These are phyloP conservation scores for Lasioglossum baleicum DNA, from an alignment of 1,140 invertebrate genomes.

Conservation along the genomic window DNA sequence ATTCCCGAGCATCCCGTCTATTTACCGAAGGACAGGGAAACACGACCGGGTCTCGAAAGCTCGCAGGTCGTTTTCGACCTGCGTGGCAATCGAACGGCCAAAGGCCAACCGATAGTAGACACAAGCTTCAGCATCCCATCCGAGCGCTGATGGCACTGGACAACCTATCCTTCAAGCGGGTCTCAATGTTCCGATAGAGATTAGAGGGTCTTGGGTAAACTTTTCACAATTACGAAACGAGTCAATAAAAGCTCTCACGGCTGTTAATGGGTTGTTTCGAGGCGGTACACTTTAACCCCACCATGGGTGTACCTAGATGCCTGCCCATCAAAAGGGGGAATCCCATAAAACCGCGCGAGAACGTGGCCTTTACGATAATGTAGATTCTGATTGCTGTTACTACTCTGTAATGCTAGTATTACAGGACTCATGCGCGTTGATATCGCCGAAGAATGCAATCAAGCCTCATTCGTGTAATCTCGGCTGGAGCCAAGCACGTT, in stretches of 20 bases:
- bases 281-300: slow-evolving; percentile 27
- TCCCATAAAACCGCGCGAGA: slow-evolving; percentile 27
- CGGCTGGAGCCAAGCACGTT: background rate
- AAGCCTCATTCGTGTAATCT: slow-evolving; percentile 6
- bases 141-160: no score
- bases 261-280: slow-evolving; percentile 26
- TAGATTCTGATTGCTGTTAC: slow-evolving; percentile 28
- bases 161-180: background rate
- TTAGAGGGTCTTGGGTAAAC: slow-evolving; percentile 15
- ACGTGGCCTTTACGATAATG: slow-evolving; percentile 34
- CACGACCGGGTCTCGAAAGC: slow-evolving; percentile 27
- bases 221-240: slow-evolving; percentile 31
- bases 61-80: slow-evolving; percentile 34
- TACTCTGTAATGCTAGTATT: slow-evolving; percentile 10
- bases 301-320: background rate
- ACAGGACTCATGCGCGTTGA: slow-evolving; percentile 20
- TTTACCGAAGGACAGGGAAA: slow-evolving; percentile 49
- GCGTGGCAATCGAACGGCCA: slow-evolving; percentile 25
- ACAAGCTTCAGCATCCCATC: no score
- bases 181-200: background rate
- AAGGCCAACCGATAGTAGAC: slow-evolving; percentile 36
- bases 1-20: slow-evolving; percentile 51
- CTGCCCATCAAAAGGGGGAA: slow-evolving; percentile 1
- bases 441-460: slow-evolving; percentile 41
- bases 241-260: slow-evolving; percentile 25